These are phyloP conservation scores for Ethmia dodecea DNA, from an alignment of 2,888 invertebrate genomes.

Conservation along the genomic window DNA sequence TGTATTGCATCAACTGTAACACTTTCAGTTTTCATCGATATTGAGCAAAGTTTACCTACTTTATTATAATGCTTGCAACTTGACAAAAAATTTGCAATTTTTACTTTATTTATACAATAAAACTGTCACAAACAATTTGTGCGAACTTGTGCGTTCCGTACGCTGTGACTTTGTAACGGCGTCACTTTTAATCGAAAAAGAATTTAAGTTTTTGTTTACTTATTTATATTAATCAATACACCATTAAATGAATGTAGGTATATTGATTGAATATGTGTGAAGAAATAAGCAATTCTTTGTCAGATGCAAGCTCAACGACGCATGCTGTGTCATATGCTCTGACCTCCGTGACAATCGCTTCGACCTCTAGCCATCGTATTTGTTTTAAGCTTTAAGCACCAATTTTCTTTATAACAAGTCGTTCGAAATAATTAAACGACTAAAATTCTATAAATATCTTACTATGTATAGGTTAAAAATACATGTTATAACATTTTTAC, in stretches of 20 bases:
- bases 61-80: constrained; percentile 67
- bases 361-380: constrained; percentile 56
- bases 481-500: constrained; percentile 77
- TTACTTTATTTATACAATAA: constrained; percentile 20
- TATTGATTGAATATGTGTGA: too few relatives aligned
- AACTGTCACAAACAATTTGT: neutral
- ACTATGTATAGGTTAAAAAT: constrained; percentile 78
- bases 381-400: constrained; percentile 76
- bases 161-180: constrained; percentile 29
- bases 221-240: too few relatives aligned
- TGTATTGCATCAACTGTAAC: constrained; percentile 78
- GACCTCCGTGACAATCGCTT: constrained; percentile 67
- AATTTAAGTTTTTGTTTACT: constrained; percentile 6
- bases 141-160: constrained; percentile 9
- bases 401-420: constrained; percentile 78
- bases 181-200: constrained; percentile 16
- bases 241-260: too few relatives aligned
- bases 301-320: constrained; percentile 67
- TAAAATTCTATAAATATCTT: constrained; percentile 78
- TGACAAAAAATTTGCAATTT: constrained; percentile 51
- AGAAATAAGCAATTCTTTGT: constrained; percentile 39
- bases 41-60: constrained; percentile 78
- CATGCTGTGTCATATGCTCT: constrained; percentile 75
- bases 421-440: constrained; percentile 78
- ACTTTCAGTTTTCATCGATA: constrained; percentile 75